Conservation (phyloP, 2,888 invertebrate species). For the Carabus problematicus region DNA sequence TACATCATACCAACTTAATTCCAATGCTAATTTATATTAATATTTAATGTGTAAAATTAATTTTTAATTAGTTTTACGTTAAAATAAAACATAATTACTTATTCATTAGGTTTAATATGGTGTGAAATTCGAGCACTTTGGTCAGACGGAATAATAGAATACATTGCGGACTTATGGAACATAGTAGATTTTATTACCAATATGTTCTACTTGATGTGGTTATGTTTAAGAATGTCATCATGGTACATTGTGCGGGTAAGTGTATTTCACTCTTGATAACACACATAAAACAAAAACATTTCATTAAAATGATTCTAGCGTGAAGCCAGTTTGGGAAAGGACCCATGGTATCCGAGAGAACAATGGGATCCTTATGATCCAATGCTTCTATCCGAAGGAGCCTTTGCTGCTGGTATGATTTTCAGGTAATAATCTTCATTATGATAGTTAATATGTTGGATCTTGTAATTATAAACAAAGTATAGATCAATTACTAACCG, state of each 20-base stretch:
- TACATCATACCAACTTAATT: constrained; percentile 10
- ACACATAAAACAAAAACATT: constrained; percentile 20
- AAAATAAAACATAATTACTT: constrained; percentile 9
- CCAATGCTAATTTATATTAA: constrained; percentile 56
- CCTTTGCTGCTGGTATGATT: constrained; percentile 97
- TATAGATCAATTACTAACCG: too few species aligned
- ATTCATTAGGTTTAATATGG: constrained; percentile 84
- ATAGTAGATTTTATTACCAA: constrained; percentile 98
- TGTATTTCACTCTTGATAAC: constrained; percentile 2
- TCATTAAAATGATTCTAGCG: constrained; percentile 56
- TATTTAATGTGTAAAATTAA: constrained; percentile 58
- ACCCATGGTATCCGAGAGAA: constrained; percentile 87
- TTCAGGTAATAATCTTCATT: constrained; percentile 66
- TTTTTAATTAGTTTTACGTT: neutral
- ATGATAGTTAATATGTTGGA: neutral
- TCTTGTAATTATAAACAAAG: too few species aligned
- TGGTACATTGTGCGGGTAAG: constrained; percentile 89
- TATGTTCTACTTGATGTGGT: constrained; percentile 93
- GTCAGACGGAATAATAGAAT: constrained; percentile 88
- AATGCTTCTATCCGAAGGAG: constrained; percentile 90
- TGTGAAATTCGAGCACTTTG: constrained; percentile 92
- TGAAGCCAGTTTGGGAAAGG: constrained; percentile 72
- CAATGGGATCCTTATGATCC: constrained; percentile 96
- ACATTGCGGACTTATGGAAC: constrained; percentile 96
- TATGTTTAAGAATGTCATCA: constrained; percentile 85